A percentile compares a stretch with the other conserved stretches of the same genome.
These are phyloP conservation scores for Pelecanoides urinatrix DNA, from an alignment of 2,113 vertebrate species.

Conservation along the genomic window DNA sequence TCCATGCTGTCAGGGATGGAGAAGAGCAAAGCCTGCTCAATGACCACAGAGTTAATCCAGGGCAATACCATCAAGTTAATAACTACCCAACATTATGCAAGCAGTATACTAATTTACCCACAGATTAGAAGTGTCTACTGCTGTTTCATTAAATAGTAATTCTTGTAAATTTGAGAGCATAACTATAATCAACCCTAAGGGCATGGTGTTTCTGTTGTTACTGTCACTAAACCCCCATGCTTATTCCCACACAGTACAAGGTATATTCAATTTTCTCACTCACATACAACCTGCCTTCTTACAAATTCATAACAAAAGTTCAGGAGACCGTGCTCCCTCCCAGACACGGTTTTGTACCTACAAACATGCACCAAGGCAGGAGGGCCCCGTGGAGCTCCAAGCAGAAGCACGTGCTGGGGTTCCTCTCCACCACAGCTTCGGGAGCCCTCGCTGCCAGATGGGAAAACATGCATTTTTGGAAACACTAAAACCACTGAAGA, in stretches of 20 bases:
- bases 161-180: constrained; percentile 26
- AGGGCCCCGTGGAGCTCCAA: not conserved
- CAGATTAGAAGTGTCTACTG: constrained; percentile 13
- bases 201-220: not conserved
- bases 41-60: not conserved
- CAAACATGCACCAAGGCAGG: not conserved
- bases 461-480: not conserved
- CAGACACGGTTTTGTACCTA: not conserved
- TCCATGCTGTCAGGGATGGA: not conserved
- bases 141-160: constrained; percentile 46
- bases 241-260: not conserved
- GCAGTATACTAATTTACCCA: constrained; percentile 9
- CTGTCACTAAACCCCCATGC: not conserved
- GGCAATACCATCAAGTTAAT: not conserved
- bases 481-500: not conserved
- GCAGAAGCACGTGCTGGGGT: not conserved
- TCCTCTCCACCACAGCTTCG: not conserved
- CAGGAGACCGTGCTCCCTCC: not conserved
- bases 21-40: not conserved
- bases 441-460: not conserved
- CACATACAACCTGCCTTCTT: not conserved
- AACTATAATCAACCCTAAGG: constrained; percentile 10
- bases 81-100: not conserved
- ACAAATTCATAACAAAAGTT: not conserved
- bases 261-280: not conserved